Evolutionary conservation across 2,797 vertebrate species (phyloP).

Genomic region (Rousettus madagascariensis): DNA sequence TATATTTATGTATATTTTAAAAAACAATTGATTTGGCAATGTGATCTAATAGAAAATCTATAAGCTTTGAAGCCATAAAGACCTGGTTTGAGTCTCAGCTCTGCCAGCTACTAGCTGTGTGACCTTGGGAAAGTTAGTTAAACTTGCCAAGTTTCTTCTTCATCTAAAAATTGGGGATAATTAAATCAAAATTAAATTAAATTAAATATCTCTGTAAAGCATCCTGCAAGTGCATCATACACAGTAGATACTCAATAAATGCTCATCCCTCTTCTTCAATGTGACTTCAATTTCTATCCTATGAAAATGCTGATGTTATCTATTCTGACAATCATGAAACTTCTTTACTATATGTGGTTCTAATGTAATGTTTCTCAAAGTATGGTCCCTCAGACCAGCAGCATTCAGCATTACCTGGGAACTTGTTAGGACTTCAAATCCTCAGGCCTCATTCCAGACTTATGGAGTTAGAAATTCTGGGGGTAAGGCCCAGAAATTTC

Average conservation of each 20-base stretch:
- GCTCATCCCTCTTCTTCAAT: background rate
- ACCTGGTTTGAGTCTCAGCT: background rate
- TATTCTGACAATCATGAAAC: background rate
- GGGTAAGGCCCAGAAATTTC: background rate
- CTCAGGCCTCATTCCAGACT: background rate
- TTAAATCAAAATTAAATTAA: background rate
- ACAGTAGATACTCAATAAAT: background rate
- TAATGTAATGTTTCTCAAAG: background rate
- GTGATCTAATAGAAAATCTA: background rate
- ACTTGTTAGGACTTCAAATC: background rate
- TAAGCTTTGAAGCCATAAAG: background rate
- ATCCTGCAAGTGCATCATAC: background rate
- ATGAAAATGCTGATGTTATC: background rate
- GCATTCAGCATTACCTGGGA: background rate
- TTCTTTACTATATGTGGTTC: background rate
- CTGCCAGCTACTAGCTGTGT: background rate
- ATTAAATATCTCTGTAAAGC: background rate
- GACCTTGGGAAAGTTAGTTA: background rate
- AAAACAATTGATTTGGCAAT: background rate
- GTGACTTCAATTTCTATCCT: background rate
- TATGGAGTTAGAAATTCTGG: background rate
- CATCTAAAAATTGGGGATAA: background rate
- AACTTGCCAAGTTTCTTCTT: background rate
- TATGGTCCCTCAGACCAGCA: background rate
- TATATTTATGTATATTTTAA: background rate